Evolutionary conservation across 1,140 invertebrate genomes (phyloP).

Genomic region (Oppia nitens): DNA sequence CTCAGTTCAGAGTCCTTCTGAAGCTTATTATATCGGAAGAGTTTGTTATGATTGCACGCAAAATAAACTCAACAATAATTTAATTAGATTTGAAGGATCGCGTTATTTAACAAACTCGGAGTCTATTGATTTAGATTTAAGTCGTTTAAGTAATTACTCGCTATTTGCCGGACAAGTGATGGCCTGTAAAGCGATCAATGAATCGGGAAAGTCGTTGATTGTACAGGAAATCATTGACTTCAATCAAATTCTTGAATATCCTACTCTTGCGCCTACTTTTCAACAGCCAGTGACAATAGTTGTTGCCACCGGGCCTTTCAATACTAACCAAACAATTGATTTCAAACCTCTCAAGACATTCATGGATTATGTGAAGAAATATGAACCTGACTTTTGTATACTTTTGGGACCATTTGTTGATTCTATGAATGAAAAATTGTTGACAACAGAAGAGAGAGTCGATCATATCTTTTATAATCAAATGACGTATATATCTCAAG

Average conservation of each 20-base stretch:
- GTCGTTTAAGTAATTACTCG: neutral
- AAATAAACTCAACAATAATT: neutral
- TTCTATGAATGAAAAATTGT: slow-evolving; percentile 11
- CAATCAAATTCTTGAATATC: neutral
- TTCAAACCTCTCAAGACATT: slow-evolving; percentile 44
- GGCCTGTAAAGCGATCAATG: neutral
- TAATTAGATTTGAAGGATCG: neutral
- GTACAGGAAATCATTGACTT: neutral
- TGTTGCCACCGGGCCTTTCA: slow-evolving; percentile 63
- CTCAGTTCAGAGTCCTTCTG: neutral
- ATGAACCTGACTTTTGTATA: slow-evolving; percentile 48
- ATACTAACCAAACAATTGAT: slow-evolving; percentile 48
- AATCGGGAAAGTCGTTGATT: slow-evolving; percentile 7
- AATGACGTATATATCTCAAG: neutral
- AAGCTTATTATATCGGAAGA: slow-evolving; percentile 8
- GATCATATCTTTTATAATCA: slow-evolving; percentile 8
- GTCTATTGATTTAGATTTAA: neutral
- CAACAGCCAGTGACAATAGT: slow-evolving; percentile 42
- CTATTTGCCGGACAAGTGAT: neutral
- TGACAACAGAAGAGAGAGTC: neutral
- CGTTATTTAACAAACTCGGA: neutral
- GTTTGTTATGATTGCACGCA: neutral
- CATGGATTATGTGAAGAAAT: slow-evolving; percentile 38
- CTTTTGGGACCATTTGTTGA: slow-evolving; percentile 70
- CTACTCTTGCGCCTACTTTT: neutral